Evolutionary conservation across 2,888 invertebrate genomes (phyloP), one percentile per base, ranked within the genome.

Genomic region (Drosophila phalerata): DNA sequence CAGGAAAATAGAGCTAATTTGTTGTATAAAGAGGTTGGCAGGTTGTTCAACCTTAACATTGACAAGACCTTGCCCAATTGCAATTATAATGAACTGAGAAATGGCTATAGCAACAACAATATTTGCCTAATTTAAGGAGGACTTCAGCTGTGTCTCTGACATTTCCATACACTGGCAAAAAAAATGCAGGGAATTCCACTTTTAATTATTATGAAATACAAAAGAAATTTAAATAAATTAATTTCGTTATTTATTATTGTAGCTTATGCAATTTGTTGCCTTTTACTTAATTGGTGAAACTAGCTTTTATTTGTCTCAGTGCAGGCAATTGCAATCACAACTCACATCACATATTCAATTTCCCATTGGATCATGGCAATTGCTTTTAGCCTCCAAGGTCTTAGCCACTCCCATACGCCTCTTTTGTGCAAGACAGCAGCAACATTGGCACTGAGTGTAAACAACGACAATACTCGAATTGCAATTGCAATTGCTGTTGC

Each of bases 21-120:
- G n/a, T 3, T 28, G 32, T 60, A 49, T 38, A 40, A 65, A 61
- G 49, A 57, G 66, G 64, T 38, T 37, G 34, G 34, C 74, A 75
- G 82, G 72, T 83, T 74, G 53, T 85, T 83, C 83, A 83, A 85
- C 83, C 73, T 63, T 52, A 76, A 61, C 70, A 80, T 53, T 75
- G 77, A 38, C 22, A 65, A 65, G 19, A 73, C 64, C 57, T 61
- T 25, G 19, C n/a, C 8, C 57, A 57, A 47, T 51, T 28, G 55
- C 55, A 62, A 47, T 63, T 64, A 42, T 43, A 64, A 56, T 56
- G 34, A 52, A 28, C 28, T 13, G 45, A 32, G 57, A 34, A 61
- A 40, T 66, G 47, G 6, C 28, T 6, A 8, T 4, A 43, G 6
- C 56, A 43, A 28, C 56, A 57, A 58, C 28, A 25, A 28, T 38